phyloP scores from a whole-genome alignment of 37 sponge, comb jelly and placozoan species.

The Geodia barretti region DNA sequence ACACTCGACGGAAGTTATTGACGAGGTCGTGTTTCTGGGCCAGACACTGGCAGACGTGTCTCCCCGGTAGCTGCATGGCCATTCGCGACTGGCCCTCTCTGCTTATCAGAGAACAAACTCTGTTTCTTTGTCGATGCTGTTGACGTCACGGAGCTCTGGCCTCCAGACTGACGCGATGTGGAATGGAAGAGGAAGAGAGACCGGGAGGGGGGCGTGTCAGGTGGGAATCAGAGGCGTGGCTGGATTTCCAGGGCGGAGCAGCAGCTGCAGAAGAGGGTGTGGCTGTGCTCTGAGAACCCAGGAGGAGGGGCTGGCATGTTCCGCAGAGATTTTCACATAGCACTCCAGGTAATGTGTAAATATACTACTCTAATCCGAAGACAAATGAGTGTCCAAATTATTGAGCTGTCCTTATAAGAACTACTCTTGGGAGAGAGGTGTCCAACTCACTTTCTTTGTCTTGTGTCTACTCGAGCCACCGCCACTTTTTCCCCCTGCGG shows the following conservation, averaged over 20 bases:
- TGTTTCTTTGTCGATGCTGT: constrained; percentile 61
- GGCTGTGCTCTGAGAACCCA: background rate
- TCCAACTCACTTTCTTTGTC: background rate
- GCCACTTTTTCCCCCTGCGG: background rate
- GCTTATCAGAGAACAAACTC: constrained; percentile 79
- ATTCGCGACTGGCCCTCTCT: constrained; percentile 66
- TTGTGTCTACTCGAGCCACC: too few species aligned
- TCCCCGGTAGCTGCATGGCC: constrained; percentile 72
- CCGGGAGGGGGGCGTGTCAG: background rate
- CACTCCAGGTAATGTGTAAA: too few species aligned
- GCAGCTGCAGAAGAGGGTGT: background rate
- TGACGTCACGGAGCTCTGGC: too few species aligned
- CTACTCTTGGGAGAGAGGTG: too few species aligned
- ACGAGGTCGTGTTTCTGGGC: constrained; percentile 87
- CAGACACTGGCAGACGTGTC: constrained; percentile 85
- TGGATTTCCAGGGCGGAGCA: background rate
- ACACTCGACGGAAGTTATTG: constrained; percentile 91
- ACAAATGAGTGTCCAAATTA: too few species aligned
- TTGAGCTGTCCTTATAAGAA: too few species aligned
- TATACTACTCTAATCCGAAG: too few species aligned
- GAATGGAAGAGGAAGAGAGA: background rate
- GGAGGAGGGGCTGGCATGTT: background rate
- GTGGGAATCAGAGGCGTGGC: background rate
- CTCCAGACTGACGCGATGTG: background rate
- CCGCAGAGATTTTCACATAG: too few species aligned